Percentiles rank a stretch among this genome's conserved stretches.
phyloP scores from a whole-genome alignment of 92 coral and sea anemone genomes.

The Heliopora coerulea region DNA sequence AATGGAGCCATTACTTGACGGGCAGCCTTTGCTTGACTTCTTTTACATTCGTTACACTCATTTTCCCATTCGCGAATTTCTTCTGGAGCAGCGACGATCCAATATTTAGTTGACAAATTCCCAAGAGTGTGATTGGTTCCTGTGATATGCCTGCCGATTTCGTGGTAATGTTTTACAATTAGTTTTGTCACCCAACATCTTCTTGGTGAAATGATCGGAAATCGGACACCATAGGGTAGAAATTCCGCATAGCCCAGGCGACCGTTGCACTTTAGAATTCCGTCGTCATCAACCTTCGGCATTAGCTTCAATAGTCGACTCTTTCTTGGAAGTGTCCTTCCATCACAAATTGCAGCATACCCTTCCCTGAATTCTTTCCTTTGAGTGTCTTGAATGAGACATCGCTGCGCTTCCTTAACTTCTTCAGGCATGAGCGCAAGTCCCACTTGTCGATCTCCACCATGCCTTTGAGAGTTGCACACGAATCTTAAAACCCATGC shows the following conservation, averaged over 20 bases:
- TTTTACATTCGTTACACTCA: constrained; percentile 57
- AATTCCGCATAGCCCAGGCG: no score
- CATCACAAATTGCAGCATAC: no score
- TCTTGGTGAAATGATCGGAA: constrained; percentile 54
- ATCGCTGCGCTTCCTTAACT: constrained; percentile 49
- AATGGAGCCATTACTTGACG: constrained; percentile 72
- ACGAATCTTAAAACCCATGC: constrained; percentile 46
- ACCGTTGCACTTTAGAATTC: no score
- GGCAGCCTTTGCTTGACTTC: constrained; percentile 51
- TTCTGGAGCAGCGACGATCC: constrained; percentile 58
- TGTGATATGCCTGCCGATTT: constrained; percentile 45
- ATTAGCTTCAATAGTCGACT: constrained; percentile 22
- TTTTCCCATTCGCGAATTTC: constrained; percentile 63
- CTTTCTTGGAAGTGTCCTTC: constrained; percentile 36
- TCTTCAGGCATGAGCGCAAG: not conserved
- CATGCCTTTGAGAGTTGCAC: not conserved
- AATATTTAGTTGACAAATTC: constrained; percentile 42
- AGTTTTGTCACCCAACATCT: constrained; percentile 52
- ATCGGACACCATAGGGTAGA: constrained; percentile 56
- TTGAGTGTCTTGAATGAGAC: constrained; percentile 48
- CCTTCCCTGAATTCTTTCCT: constrained; percentile 40
- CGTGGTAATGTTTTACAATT: constrained; percentile 51
- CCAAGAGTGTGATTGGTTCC: constrained; percentile 64
- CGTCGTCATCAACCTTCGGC: constrained; percentile 43
- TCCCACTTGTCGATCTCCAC: constrained; percentile 1